Evolutionary conservation across 1,140 invertebrate genomes (phyloP).

Genomic region (Lasioglossum albipes): DNA sequence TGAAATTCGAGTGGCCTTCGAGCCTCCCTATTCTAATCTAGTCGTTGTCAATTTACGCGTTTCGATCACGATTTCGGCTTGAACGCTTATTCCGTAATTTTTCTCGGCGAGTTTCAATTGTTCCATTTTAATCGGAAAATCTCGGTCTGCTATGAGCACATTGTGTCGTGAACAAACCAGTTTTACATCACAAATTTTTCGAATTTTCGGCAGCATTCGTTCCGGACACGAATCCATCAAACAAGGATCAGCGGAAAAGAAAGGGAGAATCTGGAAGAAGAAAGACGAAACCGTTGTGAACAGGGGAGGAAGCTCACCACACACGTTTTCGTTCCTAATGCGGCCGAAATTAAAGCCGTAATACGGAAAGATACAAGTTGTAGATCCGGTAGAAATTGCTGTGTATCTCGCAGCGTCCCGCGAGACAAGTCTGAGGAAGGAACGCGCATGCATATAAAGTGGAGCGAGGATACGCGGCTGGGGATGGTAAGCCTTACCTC

Average conservation of each 20-base stretch:
- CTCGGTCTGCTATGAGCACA: too few species aligned
- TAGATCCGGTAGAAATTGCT: slow-evolving; percentile 61
- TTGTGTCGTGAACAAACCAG: too few species aligned
- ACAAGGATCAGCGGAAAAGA: not conserved
- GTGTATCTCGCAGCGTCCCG: slow-evolving; percentile 54
- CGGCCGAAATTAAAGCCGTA: slow-evolving; percentile 56
- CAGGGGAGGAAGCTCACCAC: not conserved
- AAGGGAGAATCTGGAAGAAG: not conserved
- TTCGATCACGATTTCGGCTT: too few species aligned
- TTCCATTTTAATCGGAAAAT: too few species aligned
- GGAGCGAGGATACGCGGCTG: slow-evolving; percentile 49
- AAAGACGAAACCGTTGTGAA: not conserved
- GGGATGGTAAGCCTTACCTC: slow-evolving; percentile 42
- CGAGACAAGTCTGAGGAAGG: slow-evolving; percentile 51
- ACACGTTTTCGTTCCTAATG: slow-evolving; percentile 15
- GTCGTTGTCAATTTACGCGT: too few species aligned
- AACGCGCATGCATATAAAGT: slow-evolving; percentile 62
- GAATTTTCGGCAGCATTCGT: too few species aligned
- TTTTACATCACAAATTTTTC: too few species aligned
- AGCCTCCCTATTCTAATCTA: too few species aligned
- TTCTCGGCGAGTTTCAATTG: too few species aligned
- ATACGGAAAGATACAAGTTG: slow-evolving; percentile 54
- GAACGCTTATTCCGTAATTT: too few species aligned
- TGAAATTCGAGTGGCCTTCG: not conserved
- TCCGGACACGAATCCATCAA: too few species aligned